Conservation (phyloP, 2,113 vertebrate genomes). For the Polypterus senegalus region DNA sequence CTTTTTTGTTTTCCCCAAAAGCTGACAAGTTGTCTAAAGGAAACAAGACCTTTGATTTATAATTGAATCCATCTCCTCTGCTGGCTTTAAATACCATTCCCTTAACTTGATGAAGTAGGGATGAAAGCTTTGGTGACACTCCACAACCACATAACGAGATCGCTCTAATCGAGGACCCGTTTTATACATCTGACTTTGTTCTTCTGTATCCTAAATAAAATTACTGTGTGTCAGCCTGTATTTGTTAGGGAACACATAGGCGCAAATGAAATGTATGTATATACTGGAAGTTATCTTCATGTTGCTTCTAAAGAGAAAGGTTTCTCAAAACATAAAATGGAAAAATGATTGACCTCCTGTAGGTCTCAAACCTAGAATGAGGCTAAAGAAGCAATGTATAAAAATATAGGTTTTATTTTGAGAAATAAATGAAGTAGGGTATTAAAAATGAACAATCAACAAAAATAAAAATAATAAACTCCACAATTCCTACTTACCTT, state of each 20-base stretch:
- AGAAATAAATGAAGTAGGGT: too few relatives aligned
- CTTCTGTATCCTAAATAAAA: constrained; percentile 7
- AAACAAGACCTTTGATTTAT: constrained; percentile 31
- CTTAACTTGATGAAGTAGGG: constrained; percentile 27
- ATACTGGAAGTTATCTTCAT: too few relatives aligned
- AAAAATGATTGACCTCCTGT: too few relatives aligned
- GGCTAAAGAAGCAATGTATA: too few relatives aligned
- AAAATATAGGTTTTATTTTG: too few relatives aligned
- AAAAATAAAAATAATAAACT: too few relatives aligned
- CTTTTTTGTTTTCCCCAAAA: constrained; percentile 4
- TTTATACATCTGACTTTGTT: background rate
- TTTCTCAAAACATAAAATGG: too few relatives aligned
- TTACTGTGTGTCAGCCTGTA: constrained; percentile 19
- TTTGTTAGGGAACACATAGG: constrained; percentile 11
- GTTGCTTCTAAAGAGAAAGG: too few relatives aligned
- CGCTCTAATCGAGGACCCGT: constrained; percentile 14
- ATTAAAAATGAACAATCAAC: too few relatives aligned
- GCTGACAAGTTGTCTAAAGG: constrained; percentile 35
- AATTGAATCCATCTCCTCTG: constrained; percentile 31
- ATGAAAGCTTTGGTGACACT: constrained; percentile 32
- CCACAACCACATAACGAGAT: constrained; percentile 23
- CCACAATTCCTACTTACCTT: too few relatives aligned
- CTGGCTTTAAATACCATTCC: constrained; percentile 26
- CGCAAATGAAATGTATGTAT: background rate
- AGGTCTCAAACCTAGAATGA: too few relatives aligned